Percentiles rank a stretch among this genome's conserved stretches.
phyloP scores from a whole-genome alignment of 2,888 invertebrate species.

The Podabrus alpinus region DNA sequence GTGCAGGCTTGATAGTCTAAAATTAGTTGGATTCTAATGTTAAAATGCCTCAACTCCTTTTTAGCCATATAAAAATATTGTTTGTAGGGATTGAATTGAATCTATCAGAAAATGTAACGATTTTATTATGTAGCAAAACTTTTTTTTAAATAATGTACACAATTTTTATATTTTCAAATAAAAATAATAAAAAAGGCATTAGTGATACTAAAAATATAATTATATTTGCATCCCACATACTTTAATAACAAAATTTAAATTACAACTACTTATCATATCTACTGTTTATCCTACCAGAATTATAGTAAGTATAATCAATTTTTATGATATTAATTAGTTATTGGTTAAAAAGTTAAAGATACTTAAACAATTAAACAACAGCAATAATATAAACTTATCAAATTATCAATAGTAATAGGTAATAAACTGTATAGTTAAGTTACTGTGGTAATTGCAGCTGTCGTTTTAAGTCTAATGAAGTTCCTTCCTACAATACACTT shows the following conservation, averaged over 20 bases:
- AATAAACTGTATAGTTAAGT: background rate
- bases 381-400: background rate
- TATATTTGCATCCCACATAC: constrained; percentile 1
- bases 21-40: too few species aligned
- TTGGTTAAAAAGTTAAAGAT: constrained; percentile 1
- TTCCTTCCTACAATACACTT: constrained; percentile 43
- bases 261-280: background rate
- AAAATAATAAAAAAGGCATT: background rate
- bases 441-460: constrained; percentile 7
- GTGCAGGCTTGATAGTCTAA: too few species aligned
- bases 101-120: background rate
- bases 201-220: constrained; percentile 4
- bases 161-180: background rate
- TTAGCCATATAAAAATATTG: too few species aligned
- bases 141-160: background rate
- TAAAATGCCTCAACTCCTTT: too few species aligned
- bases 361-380: constrained; percentile 4
- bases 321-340: constrained; percentile 1
- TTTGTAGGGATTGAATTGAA: background rate
- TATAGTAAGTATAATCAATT: constrained; percentile 3
- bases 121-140: background rate
- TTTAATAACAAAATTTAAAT: constrained; percentile 5
- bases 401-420: background rate
- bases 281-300: background rate
- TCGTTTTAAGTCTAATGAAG: constrained; percentile 17